Percentiles rank a stretch among this genome's conserved stretches.
Conservation (phyloP, 2,888 invertebrate genomes). For the Desoria tigrina region DNA sequence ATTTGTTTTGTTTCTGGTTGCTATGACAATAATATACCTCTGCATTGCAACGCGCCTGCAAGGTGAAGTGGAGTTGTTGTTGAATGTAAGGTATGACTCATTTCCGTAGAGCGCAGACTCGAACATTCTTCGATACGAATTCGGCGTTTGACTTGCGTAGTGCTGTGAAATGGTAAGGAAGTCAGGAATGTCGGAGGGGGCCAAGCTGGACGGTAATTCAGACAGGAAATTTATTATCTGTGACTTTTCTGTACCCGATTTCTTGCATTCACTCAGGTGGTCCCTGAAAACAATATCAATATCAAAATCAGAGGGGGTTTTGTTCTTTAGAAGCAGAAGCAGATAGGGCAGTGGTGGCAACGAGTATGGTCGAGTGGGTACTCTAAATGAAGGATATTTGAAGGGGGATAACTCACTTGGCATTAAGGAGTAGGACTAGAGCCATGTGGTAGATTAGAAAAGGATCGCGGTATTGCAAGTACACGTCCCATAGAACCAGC, state of each 20-base stretch:
- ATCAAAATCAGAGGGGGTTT: too few relatives aligned
- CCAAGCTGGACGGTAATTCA: conserved; percentile 73
- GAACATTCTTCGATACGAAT: conserved; percentile 78
- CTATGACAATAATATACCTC: too few relatives aligned
- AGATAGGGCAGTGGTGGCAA: too few relatives aligned
- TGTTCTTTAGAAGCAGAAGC: too few relatives aligned
- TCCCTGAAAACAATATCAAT: too few relatives aligned
- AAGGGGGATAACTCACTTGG: conserved; percentile 61
- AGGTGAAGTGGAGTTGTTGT: conserved; percentile 46
- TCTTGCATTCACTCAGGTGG: conserved; percentile 7
- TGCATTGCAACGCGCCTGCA: conserved; percentile 42
- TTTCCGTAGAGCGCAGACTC: conserved; percentile 60
- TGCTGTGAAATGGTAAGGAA: conserved; percentile 96
- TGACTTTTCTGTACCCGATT: neutral
- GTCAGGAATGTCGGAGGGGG: conserved; percentile 92
- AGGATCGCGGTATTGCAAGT: conserved; percentile 92
- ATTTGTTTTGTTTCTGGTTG: too few relatives aligned
- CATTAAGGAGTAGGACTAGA: conserved; percentile 92
- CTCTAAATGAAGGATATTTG: too few relatives aligned
- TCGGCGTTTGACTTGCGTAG: conserved; percentile 89
- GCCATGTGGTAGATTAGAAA: conserved; percentile 94
- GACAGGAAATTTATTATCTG: conserved; percentile 18
- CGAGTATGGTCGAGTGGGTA: too few relatives aligned
- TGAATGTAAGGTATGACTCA: conserved; percentile 53
- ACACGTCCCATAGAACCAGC: conserved; percentile 93